These are phyloP conservation scores for Ruditapes philippinarum DNA, from an alignment of 1,140 invertebrate genomes.

Conservation along the genomic window DNA sequence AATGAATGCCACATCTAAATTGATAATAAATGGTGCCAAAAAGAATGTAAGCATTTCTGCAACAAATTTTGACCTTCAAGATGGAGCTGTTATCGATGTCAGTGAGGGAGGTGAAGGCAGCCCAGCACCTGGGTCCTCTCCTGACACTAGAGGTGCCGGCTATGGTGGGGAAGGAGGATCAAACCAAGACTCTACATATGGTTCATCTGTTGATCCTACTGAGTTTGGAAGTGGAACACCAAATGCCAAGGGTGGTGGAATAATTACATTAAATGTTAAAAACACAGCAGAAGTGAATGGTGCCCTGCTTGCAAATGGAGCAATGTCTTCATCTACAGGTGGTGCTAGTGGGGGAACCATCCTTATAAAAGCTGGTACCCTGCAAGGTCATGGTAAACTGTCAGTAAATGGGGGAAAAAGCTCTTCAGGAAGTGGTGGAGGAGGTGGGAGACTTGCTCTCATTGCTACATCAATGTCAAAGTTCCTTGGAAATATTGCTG, in stretches of 20 bases:
- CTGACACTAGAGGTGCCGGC: constrained; percentile 69
- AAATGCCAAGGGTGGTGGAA: constrained; percentile 73
- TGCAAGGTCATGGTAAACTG: constrained; percentile 78
- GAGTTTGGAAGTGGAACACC: constrained; percentile 74
- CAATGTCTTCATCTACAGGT: constrained; percentile 33
- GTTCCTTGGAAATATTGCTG: constrained; percentile 67
- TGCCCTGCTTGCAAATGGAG: constrained; percentile 70
- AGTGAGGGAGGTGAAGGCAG: constrained; percentile 58
- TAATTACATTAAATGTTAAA: constrained; percentile 65
- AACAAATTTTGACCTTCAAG: constrained; percentile 70
- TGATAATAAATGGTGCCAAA: constrained; percentile 42
- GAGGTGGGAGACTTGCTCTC: constrained; percentile 77
- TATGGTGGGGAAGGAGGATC: constrained; percentile 76
- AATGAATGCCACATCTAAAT: constrained; percentile 70
- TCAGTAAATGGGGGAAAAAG: constrained; percentile 70
- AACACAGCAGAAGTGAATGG: constrained; percentile 70
- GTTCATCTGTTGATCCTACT: constrained; percentile 67
- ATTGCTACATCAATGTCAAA: constrained; percentile 60
- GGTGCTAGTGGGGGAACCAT: constrained; percentile 79
- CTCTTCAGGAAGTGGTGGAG: constrained; percentile 69
- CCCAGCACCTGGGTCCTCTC: constrained; percentile 51
- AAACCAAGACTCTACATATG: constrained; percentile 61
- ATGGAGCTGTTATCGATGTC: constrained; percentile 71
- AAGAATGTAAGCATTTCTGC: constrained; percentile 66
- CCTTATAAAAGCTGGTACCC: constrained; percentile 59